A percentile compares a stretch with the other conserved stretches of the same genome.
phyloP scores from a whole-genome alignment of 2,888 invertebrate species.

The Exocentrus adspersus region DNA sequence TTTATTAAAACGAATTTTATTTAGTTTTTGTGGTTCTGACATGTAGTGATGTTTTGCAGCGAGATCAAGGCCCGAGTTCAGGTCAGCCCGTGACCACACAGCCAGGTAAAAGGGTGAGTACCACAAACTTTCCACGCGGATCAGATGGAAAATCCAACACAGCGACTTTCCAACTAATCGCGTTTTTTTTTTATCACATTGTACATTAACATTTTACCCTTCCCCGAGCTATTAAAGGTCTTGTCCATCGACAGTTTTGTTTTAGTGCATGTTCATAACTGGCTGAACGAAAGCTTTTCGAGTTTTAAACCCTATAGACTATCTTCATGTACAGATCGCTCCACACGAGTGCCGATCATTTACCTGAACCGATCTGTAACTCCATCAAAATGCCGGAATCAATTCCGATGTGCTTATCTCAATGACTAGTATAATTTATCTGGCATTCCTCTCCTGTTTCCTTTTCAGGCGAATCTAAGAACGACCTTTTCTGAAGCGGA shows the following conservation, averaged over 20 bases:
- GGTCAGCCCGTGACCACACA: slow-evolving; percentile 51
- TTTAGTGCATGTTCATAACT: slow-evolving; percentile 7
- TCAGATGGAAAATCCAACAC: too few species aligned
- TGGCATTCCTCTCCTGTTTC: too few species aligned
- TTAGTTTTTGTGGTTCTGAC: slow-evolving; percentile 53
- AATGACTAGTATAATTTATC: too few species aligned
- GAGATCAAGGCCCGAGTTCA: slow-evolving; percentile 57
- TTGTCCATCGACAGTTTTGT: neutral
- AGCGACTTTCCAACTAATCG: too few species aligned
- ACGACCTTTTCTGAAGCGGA: too few species aligned
- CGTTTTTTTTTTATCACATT: neutral
- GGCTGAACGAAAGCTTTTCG: neutral
- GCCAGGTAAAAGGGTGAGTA: slow-evolving; percentile 59
- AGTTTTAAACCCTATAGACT: too few species aligned
- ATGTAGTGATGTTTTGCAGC: slow-evolving; percentile 60
- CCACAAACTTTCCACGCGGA: slow-evolving; percentile 7
- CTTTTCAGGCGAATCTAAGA: too few species aligned
- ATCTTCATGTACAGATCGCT: too few species aligned
- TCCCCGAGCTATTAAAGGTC: neutral
- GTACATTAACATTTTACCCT: neutral
- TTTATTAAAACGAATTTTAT: slow-evolving; percentile 38
- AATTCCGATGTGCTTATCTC: too few species aligned
- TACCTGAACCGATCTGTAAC: too few species aligned
- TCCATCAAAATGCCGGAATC: too few species aligned
- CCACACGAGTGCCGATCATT: too few species aligned